phyloP scores from a whole-genome alignment of 2,113 vertebrate genomes.

The Epinephelus cyanopodus region DNA sequence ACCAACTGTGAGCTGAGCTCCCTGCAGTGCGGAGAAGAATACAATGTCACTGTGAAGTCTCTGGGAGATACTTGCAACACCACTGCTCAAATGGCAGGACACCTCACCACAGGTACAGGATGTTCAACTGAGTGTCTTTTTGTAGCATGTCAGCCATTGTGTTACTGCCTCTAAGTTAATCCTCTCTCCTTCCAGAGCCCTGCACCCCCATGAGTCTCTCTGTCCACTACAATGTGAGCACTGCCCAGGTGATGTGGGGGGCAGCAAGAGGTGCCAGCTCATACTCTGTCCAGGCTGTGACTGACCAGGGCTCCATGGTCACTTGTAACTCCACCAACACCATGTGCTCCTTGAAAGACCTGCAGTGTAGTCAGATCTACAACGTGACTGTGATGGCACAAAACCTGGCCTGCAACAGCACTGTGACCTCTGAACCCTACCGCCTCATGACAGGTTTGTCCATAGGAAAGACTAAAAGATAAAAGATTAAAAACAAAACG shows the following conservation, averaged over 20 bases:
- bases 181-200: slow-evolving; percentile 62
- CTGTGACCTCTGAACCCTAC: slow-evolving; percentile 40
- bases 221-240: slow-evolving; percentile 60
- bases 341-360: slow-evolving; percentile 62
- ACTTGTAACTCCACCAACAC: slow-evolving; percentile 67
- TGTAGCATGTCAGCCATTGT: background rate
- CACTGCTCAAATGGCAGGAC: slow-evolving; percentile 61
- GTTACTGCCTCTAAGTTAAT: background rate
- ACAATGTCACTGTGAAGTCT: slow-evolving; percentile 68
- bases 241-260: slow-evolving; percentile 66
- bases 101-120: slow-evolving; percentile 72
- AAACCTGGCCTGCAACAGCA: slow-evolving; percentile 69
- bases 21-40: slow-evolving; percentile 73
- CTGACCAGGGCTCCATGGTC: slow-evolving; percentile 37
- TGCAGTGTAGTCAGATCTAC: slow-evolving; percentile 78
- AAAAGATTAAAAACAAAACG: too few species aligned
- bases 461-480: too few species aligned
- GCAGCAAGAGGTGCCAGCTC: slow-evolving; percentile 54
- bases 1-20: slow-evolving; percentile 64
- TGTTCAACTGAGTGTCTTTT: background rate
- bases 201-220: slow-evolving; percentile 69
- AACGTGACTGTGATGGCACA: slow-evolving; percentile 75
- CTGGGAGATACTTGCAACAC: slow-evolving; percentile 69
- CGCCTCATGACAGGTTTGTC: slow-evolving; percentile 75
- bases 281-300: slow-evolving; percentile 73